A percentile compares a stretch with the other conserved stretches of the same genome.
phyloP scores from a whole-genome alignment of 2,888 invertebrate species.

The Notodonta dromedarius region DNA sequence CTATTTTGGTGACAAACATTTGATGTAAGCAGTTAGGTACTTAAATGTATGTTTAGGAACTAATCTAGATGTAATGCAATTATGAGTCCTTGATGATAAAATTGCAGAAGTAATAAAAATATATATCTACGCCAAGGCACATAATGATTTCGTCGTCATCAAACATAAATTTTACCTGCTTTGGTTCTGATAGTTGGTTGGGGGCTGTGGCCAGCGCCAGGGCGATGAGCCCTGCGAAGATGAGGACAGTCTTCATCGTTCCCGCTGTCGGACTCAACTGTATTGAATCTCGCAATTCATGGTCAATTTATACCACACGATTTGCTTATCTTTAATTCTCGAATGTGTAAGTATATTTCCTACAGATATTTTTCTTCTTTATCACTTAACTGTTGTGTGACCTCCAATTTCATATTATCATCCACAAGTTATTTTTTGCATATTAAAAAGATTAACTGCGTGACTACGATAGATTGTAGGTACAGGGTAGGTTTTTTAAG shows the following conservation, averaged over 20 bases:
- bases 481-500: background rate
- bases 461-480: background rate
- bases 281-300: conserved; percentile 14
- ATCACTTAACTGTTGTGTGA: background rate
- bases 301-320: conserved; percentile 21
- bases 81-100: too few species aligned
- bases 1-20: too few species aligned
- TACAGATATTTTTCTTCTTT: conserved; percentile 7
- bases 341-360: conserved; percentile 3
- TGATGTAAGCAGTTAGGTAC: too few species aligned
- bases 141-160: conserved; percentile 10
- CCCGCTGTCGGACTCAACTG: conserved; percentile 45
- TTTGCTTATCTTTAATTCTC: background rate
- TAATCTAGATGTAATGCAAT: too few species aligned
- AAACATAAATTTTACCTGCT: conserved; percentile 35
- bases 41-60: too few species aligned
- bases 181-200: conserved; percentile 27
- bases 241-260: conserved; percentile 64
- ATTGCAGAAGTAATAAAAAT: too few species aligned
- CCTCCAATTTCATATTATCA: background rate
- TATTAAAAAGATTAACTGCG: background rate
- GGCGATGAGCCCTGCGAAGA: conserved; percentile 57
- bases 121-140: too few species aligned
- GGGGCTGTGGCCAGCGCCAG: conserved; percentile 47
- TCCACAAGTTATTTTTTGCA: too few species aligned